phyloP scores from a whole-genome alignment of 2,113 vertebrate genomes.

The Cairina moschata region DNA sequence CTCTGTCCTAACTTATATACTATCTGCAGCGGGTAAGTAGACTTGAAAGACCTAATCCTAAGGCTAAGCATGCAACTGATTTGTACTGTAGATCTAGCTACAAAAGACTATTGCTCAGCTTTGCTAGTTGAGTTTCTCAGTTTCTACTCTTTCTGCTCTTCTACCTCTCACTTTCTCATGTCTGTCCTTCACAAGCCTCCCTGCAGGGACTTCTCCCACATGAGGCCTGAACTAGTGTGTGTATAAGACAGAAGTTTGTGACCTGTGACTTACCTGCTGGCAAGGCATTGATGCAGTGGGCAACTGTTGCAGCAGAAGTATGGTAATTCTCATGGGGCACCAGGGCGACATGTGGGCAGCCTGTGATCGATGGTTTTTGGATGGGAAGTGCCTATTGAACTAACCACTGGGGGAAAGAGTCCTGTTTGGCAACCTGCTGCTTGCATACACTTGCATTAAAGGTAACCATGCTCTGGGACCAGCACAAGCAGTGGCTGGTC shows the following conservation, averaged over 20 bases:
- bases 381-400: background rate
- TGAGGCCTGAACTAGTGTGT: background rate
- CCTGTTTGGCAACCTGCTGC: background rate
- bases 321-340: background rate
- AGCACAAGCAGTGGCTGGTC: background rate
- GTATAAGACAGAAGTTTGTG: background rate
- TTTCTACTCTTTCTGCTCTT: background rate
- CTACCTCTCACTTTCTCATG: background rate
- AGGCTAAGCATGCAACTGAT: background rate
- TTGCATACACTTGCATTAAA: background rate
- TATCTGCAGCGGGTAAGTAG: background rate
- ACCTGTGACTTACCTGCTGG: background rate
- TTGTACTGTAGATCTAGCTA: background rate
- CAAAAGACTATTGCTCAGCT: background rate
- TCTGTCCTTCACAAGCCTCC: background rate
- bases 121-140: accelerated
- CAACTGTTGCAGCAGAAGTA: background rate
- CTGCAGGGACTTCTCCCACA: background rate
- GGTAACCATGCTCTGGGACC: accelerated
- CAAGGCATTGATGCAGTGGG: background rate
- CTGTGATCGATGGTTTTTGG: background rate
- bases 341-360: background rate
- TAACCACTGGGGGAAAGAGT: background rate
- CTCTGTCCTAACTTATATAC: background rate
- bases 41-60: background rate